A percentile compares a stretch with the other conserved stretches of the same genome.
phyloP scores from a whole-genome alignment of 2,888 invertebrate genomes.

The Leucophora obtusa region DNA sequence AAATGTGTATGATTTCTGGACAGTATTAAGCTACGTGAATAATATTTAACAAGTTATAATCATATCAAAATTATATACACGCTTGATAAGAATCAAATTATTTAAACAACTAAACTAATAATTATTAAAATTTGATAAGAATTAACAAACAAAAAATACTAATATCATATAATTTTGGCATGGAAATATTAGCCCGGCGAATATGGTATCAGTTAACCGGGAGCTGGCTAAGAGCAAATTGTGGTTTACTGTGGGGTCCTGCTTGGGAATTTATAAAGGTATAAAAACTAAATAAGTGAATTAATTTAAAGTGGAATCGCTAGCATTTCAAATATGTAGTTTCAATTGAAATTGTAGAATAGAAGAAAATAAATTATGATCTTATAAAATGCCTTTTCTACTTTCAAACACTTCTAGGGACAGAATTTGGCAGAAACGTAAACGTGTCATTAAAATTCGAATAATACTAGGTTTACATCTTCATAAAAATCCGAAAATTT shows the following conservation, averaged over 20 bases:
- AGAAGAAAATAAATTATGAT: no score
- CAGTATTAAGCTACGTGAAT: not conserved
- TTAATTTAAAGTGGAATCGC: not conserved
- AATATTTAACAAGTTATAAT: not conserved
- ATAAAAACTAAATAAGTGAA: not conserved
- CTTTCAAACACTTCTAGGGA: no score
- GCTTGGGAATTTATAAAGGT: constrained; percentile 53
- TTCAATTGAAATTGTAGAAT: not conserved
- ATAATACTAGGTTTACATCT: no score
- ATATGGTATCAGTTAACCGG: constrained; percentile 57
- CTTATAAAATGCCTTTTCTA: no score
- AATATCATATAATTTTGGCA: constrained; percentile 9
- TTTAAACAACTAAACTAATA: not conserved
- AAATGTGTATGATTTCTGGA: not conserved
- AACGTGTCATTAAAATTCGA: no score
- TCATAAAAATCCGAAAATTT: no score
- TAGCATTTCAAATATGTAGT: not conserved
- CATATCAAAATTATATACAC: constrained; percentile 31
- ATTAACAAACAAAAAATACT: not conserved
- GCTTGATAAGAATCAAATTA: constrained; percentile 39
- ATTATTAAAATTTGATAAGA: constrained; percentile 37
- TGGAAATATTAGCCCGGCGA: constrained; percentile 37
- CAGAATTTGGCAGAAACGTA: no score
- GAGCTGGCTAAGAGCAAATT: constrained; percentile 51
- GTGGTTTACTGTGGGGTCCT: constrained; percentile 41